These are phyloP conservation scores for Dicycla oo DNA, from an alignment of 2,888 invertebrate genomes.

Conservation along the genomic window DNA sequence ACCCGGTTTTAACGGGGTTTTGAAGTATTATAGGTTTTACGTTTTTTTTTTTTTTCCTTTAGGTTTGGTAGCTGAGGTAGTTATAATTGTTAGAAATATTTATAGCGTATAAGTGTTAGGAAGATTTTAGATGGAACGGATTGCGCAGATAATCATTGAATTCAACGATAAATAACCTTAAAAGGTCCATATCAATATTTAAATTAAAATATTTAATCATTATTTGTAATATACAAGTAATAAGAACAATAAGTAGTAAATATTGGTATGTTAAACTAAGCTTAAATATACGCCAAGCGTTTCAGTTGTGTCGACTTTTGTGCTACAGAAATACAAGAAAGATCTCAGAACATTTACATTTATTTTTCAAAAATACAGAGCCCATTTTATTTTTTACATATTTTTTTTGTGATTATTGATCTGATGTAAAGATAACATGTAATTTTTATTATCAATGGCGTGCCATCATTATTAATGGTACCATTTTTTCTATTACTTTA, in stretches of 20 bases:
- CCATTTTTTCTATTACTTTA: conserved; percentile 59
- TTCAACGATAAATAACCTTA: conserved; percentile 87
- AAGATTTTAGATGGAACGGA: conserved; percentile 78
- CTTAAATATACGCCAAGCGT: conserved; percentile 83
- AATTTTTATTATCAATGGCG: conserved; percentile 66
- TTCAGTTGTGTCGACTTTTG: conserved; percentile 71
- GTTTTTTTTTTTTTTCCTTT: conserved; percentile 71
- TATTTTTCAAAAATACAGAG: conserved; percentile 59
- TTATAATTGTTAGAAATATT: conserved; percentile 81
- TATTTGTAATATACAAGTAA: conserved; percentile 83
- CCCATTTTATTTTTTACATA: conserved; percentile 61
- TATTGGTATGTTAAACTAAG: conserved; percentile 80
- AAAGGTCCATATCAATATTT: conserved; percentile 90
- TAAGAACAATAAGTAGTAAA: conserved; percentile 89
- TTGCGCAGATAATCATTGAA: conserved; percentile 76
- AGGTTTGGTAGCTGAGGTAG: conserved; percentile 80
- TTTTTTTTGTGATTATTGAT: conserved; percentile 73
- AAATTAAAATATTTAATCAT: conserved; percentile 86
- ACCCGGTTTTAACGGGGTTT: conserved; percentile 88
- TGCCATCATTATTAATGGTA: conserved; percentile 68
- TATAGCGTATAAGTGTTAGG: conserved; percentile 72
- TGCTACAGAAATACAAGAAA: conserved; percentile 50
- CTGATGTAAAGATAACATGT: conserved; percentile 69
- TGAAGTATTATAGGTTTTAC: conserved; percentile 88
- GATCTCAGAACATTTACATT: conserved; percentile 62